These are phyloP conservation scores for Boulengeromyrus knoepffleri DNA, from an alignment of 2,113 vertebrate genomes.

Conservation along the genomic window DNA sequence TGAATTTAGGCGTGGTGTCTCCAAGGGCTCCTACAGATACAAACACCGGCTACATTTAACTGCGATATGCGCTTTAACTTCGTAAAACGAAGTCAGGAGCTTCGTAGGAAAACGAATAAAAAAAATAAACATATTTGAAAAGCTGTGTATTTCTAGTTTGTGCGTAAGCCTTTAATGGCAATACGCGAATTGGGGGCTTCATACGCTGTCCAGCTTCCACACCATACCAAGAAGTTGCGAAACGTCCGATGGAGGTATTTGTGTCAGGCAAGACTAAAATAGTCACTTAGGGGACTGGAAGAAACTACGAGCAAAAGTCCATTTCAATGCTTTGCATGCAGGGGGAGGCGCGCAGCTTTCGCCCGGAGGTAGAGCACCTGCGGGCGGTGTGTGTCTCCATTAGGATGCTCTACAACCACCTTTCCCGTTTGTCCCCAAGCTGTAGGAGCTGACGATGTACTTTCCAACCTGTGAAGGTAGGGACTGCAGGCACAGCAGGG, in stretches of 20 bases:
- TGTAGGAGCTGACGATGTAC: background rate
- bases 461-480: background rate
- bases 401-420: background rate
- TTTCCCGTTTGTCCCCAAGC: background rate
- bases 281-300: constrained; percentile 21
- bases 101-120: background rate
- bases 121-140: background rate
- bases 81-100: background rate
- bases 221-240: constrained; percentile 14
- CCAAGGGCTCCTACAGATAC: background rate
- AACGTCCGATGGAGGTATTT: constrained; percentile 22
- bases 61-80: background rate
- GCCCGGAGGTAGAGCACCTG: background rate
- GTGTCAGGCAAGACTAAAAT: constrained; percentile 30
- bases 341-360: background rate
- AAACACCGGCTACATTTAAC: background rate
- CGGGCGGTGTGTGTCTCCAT: background rate
- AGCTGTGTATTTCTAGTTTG: background rate
- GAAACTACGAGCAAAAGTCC: background rate
- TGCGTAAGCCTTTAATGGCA: background rate
- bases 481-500: background rate
- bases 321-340: background rate
- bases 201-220: background rate
- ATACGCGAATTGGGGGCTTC: background rate
- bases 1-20: background rate